Conservation (phyloP, 1,140 invertebrate species). For the Apis florea region DNA sequence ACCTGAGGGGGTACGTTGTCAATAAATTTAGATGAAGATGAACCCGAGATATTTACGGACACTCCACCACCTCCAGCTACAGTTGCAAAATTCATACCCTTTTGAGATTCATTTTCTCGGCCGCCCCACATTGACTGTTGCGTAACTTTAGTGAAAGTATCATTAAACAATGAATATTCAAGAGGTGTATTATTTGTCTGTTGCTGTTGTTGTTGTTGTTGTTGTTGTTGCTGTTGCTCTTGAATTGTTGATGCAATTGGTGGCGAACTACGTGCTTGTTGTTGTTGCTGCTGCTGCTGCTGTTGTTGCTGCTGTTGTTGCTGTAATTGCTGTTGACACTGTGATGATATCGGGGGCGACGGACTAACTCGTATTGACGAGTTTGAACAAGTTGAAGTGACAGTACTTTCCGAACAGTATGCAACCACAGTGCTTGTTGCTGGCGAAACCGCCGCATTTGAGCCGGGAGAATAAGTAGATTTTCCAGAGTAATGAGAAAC, state of each 20-base stretch:
- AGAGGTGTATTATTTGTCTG: conserved; percentile 74
- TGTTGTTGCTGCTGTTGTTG: conserved; percentile 55
- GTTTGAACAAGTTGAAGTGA: conserved; percentile 54
- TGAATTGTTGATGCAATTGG: conserved; percentile 49
- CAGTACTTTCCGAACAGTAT: conserved; percentile 58
- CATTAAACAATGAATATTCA: conserved; percentile 91
- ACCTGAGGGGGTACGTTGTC: conserved; percentile 82
- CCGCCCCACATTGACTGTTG: conserved; percentile 84
- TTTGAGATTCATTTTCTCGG: conserved; percentile 85
- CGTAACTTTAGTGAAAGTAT: conserved; percentile 84
- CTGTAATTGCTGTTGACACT: conserved; percentile 50
- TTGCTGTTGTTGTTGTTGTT: conserved; percentile 58
- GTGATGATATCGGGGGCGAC: conserved; percentile 65
- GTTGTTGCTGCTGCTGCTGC: conserved; percentile 52
- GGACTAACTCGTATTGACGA: conserved; percentile 68
- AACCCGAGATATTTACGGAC: conserved; percentile 74
- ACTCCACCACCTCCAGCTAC: conserved; percentile 85
- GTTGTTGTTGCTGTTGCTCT: conserved; percentile 53
- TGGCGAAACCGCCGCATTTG: conserved; percentile 52
- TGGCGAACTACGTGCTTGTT: conserved; percentile 40
- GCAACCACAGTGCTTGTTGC: conserved; percentile 55
- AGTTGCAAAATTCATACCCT: conserved; percentile 87
- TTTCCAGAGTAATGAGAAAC: conserved; percentile 77
- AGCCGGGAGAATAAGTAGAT: conserved; percentile 67
- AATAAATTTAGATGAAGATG: conserved; percentile 80